phyloP scores from a whole-genome alignment of 1,140 invertebrate species.

The Drosophila gunungcola region DNA sequence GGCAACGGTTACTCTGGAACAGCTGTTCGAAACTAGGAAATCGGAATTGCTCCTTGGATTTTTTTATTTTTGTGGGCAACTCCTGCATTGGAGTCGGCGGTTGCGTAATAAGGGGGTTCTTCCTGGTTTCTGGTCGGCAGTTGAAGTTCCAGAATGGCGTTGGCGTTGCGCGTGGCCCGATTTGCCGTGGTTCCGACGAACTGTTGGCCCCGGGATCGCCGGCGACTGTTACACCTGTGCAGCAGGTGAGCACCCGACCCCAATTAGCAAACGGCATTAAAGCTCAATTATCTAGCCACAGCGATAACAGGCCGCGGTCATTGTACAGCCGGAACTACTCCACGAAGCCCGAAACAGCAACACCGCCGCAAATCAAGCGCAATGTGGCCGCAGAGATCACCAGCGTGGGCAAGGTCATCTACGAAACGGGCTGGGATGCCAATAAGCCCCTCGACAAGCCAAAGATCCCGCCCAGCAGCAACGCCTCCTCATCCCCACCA shows the following conservation, averaged over 20 bases:
- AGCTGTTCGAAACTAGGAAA: conserved; percentile 13
- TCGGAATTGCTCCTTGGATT: conserved; percentile 30
- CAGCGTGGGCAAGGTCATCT: conserved; percentile 66
- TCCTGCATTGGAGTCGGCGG: conserved; percentile 68
- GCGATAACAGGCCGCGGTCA: conserved; percentile 27
- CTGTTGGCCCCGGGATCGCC: conserved; percentile 47
- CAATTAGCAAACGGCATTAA: conserved; percentile 51
- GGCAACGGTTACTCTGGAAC: not conserved
- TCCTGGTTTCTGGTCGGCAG: conserved; percentile 3
- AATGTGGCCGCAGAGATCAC: conserved; percentile 74
- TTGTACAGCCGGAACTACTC: conserved; percentile 20
- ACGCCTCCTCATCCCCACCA: not conserved
- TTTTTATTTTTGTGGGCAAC: conserved; percentile 37
- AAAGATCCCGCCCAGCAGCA: not conserved
- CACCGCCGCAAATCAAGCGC: conserved; percentile 56
- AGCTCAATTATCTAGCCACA: conserved; percentile 38
- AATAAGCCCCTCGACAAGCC: conserved; percentile 12
- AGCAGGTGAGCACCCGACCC: conserved; percentile 38
- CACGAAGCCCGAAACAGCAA: conserved; percentile 6
- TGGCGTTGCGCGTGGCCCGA: conserved; percentile 56
- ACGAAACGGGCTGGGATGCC: conserved; percentile 64
- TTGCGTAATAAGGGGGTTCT: conserved; percentile 62
- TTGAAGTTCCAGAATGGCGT: conserved; percentile 37
- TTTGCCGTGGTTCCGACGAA: conserved; percentile 16
- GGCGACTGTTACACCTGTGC: conserved; percentile 40